Evolutionary conservation across 1,140 invertebrate species (phyloP), one percentile per base, ranked within the genome.

Genomic region (Catajapyx aquilonaris): DNA sequence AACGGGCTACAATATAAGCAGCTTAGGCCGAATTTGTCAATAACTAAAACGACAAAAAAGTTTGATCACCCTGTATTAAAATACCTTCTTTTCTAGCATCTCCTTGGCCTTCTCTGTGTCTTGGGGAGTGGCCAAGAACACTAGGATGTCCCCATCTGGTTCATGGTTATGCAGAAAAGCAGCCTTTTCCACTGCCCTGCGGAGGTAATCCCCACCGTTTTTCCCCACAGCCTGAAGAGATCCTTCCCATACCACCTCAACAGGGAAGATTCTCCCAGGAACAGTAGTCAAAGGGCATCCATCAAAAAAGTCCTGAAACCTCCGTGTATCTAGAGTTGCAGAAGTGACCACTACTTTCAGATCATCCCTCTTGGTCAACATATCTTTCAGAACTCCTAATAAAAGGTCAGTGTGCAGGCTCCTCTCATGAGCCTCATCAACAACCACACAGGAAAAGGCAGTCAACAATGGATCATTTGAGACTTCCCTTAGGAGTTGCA

Each of bases 381-480:
- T 84, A 63, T 96, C 94, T 56, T 95, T 93, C 7, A 98, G 50
- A 1, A 98, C 60, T 3, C 90, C 88, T 65, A 98, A 73, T 4
- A 95, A 61, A 28, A 97, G 84, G 52, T 98, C 94, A 0, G 87
- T 91, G 46, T 93, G 69, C 20, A 93, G 60, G 3, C 78, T 87
- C 37, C 93, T 63, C 57, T 98, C 93, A 49, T 98, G 93, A 0
- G 87, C 88, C 66, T 98, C 94, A 54, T 97, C 94, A 10, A 99
- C 56, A 48, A 98, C 81, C 7, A 98, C 73, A 2, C 86, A 78
- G 25, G 73, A 76, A 53, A 95, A 97, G 42, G 76, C 73, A 43
- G 75, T 75, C 1, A 97, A 61, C n/a, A 98, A 56, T 0, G 93
- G 93, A 61, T 96, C 91, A n/a, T n/a, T n/a, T n/a, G n/a, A n/a